Conservation (phyloP, 2,888 invertebrate species). For the Pseudococcus longispinus region DNA sequence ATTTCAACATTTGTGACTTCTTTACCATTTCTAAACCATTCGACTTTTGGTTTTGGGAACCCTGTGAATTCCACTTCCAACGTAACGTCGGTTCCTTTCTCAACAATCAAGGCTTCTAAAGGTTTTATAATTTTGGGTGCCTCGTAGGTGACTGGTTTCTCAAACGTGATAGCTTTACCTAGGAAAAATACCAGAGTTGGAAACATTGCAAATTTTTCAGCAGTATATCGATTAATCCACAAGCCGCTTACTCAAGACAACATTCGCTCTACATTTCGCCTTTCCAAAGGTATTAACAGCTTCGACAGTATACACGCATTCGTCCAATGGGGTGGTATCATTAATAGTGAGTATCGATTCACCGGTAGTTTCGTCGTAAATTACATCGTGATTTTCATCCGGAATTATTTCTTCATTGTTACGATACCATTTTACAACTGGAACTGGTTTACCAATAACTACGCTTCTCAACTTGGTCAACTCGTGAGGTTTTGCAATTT, state of each 20-base stretch:
- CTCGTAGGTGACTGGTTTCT: conserved; percentile 64
- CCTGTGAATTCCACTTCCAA: conserved; percentile 78
- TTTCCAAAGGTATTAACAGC: conserved; percentile 77
- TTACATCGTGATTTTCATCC: conserved; percentile 67
- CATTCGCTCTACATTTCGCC: conserved; percentile 76
- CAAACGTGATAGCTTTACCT: conserved; percentile 62
- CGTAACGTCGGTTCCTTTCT: conserved; percentile 73
- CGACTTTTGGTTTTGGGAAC: conserved; percentile 74
- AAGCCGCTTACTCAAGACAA: conserved; percentile 67
- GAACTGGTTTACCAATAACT: conserved; percentile 74
- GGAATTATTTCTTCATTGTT: conserved; percentile 71
- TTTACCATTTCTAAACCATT: conserved; percentile 86
- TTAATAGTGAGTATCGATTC: conserved; percentile 71
- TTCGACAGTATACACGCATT: conserved; percentile 73
- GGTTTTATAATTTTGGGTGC: conserved; percentile 81
- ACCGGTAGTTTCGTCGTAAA: conserved; percentile 71
- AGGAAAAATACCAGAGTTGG: not conserved
- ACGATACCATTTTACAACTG: conserved; percentile 75
- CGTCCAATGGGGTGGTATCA: conserved; percentile 72
- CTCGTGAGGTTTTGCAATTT: conserved; percentile 70
- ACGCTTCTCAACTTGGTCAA: conserved; percentile 72
- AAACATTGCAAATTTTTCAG: not conserved
- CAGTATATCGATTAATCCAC: conserved; percentile 59
- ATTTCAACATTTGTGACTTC: conserved; percentile 73
- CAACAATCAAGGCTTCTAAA: conserved; percentile 76